Base-by-base conservation (phyloP, 2,888 invertebrate genomes). In the Acrobasis repandana region DNA sequence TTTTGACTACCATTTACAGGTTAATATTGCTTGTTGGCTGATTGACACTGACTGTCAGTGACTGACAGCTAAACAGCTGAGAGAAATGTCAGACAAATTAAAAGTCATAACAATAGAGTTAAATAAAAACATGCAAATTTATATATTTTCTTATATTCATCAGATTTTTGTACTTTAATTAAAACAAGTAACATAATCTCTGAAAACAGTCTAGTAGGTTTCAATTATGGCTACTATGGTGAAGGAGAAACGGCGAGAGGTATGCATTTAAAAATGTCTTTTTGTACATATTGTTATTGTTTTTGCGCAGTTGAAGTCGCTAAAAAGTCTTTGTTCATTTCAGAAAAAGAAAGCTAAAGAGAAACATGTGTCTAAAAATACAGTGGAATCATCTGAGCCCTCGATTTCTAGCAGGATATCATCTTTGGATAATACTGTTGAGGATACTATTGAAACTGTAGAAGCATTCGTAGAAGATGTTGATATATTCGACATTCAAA, bases 341-440 rank as follows among this genome's bases (percentile, higher is more conserved):
- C 67, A 91, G 90, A 90, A 88, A 75, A 90, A 86, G 73, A 90
- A 83, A 72, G 62, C 70, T 6, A 89, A 86, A 70, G 76, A 76
- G 18, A 82, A 80, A 74, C 62, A 63, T 20, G 57, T 43, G 15
- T 33, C 63, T 57, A 70, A 16, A 11, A 47, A 38, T 59, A 20
- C 1, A 5, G 16, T 38, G 14, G 38, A 28, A 16, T 34, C 18
- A 10, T 60, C 49, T 11, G n/a, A 50, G 33, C 52, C 54, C 18
- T 33, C 47, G 0, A 34, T 50, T 15, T 54, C 43, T 34, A 5
- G 34, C 36, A 16, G 8, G 49, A 46, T 1, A 49, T 8, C 28
- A 14, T 43, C 15, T 16, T 16, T 36, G 8, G 16, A 52, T 47
- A 15, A 4, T 10, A 28, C 10, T 47, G 54, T 36, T 18, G 58